Percentiles rank a stretch among this genome's conserved stretches.
These are phyloP conservation scores for Myiozetetes cayanensis DNA, from an alignment of 2,113 vertebrate genomes.

Conservation along the genomic window DNA sequence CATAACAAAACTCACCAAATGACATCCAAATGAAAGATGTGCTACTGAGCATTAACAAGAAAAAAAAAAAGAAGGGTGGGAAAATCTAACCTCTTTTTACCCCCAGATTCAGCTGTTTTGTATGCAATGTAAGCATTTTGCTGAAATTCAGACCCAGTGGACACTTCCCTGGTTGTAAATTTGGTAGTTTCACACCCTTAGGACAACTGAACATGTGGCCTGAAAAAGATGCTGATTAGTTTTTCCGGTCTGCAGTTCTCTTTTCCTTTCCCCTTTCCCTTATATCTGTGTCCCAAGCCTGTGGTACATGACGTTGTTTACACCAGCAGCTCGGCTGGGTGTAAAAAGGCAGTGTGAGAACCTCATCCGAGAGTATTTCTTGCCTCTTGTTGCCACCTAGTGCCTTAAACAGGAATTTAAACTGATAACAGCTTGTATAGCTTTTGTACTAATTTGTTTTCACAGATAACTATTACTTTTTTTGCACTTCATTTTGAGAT, in stretches of 20 bases:
- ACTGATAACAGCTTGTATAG: not conserved
- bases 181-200: not conserved
- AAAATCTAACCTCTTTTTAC: not conserved
- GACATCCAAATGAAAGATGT: not conserved
- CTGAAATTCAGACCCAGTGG: not conserved
- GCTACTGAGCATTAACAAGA: not conserved
- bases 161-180: not conserved
- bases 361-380: not conserved
- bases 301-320: not conserved
- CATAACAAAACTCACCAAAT: not conserved
- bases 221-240: not conserved
- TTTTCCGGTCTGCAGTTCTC: not conserved
- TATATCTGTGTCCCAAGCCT: not conserved
- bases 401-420: slow-evolving; percentile 15
- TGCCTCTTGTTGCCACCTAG: slow-evolving; percentile 52
- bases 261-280: not conserved
- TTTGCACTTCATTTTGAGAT: not conserved
- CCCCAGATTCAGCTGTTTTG: not conserved
- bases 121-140: not conserved
- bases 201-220: not conserved
- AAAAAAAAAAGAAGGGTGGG: not conserved
- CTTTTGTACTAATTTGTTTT: not conserved
- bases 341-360: rapidly evolving
- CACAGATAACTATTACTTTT: not conserved
- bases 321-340: not conserved